Percentiles rank a stretch among this genome's conserved stretches.
phyloP scores from a whole-genome alignment of 2,113 vertebrate genomes.

The Ophthalmolycus amberensis region DNA sequence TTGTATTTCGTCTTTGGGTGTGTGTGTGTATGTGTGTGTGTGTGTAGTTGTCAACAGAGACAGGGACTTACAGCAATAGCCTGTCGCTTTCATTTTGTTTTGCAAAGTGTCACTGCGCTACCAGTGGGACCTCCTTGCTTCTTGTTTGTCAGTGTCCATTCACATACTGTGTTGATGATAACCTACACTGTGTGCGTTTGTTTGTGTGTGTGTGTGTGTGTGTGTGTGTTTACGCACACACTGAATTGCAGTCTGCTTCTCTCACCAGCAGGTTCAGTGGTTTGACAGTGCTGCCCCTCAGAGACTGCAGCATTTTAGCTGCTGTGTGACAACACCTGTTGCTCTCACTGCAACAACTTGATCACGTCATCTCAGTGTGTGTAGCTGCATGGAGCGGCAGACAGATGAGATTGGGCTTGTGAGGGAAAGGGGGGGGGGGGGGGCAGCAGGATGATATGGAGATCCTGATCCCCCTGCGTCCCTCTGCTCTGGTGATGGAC shows the following conservation, averaged over 20 bases:
- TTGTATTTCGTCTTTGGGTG: neutral
- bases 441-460: constrained; percentile 40
- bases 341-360: constrained; percentile 58
- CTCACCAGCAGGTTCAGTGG: constrained; percentile 18
- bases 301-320: constrained; percentile 71
- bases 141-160: constrained; percentile 30
- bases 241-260: constrained; percentile 36
- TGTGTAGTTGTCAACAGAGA: constrained; percentile 25
- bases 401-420: constrained; percentile 11
- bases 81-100: constrained; percentile 32
- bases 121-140: constrained; percentile 25
- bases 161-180: constrained; percentile 11
- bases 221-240: neutral
- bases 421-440: constrained; percentile 9
- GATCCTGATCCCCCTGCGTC: constrained; percentile 44
- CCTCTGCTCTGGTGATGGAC: constrained; percentile 62
- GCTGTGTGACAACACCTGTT: constrained; percentile 71
- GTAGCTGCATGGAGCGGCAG: constrained; percentile 10
- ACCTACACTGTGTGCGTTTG: neutral
- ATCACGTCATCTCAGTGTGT: constrained; percentile 36
- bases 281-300: constrained; percentile 50
- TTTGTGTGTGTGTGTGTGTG: neutral
- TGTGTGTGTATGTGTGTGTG: neutral
- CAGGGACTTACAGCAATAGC: constrained; percentile 13
- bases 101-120: constrained; percentile 1